Evolutionary conservation across 2,888 invertebrate species (phyloP), one percentile per base, ranked within the genome.

Genomic region (Aleiodes leptofemur): DNA sequence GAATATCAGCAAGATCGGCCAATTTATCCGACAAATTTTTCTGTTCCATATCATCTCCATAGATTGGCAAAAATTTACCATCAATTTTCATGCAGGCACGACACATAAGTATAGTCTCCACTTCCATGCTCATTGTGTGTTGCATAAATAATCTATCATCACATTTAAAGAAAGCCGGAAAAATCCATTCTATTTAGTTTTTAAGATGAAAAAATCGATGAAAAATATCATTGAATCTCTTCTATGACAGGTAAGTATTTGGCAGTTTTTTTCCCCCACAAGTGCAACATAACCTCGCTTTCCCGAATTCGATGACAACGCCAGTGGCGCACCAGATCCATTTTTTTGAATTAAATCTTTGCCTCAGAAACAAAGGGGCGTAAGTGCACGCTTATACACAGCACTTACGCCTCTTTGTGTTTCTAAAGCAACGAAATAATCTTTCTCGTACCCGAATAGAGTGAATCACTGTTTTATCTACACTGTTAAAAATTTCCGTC

Each of bases 61-160:
- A 89, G 85, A 89, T 86, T 4, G 87, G 83, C 50, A 88, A 71
- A 71, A 89, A 82, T 23, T 81, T 80, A 48, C 87, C 85, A 55
- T 86, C 87, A 9, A 83, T 83, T 81, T 84, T 85, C 89, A 89
- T 89, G 69, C 89, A 89, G 1, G 85, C 87, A 7, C 89, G 88
- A 77, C 89, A 89, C 83, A 87, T 88, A 7, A 86, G 83, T 7
- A 81, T 83, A 74, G 76, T 83, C 29, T 79, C 81, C 14, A 82
- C 82, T 82, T 82, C 83, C 83, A 79, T 84, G 74, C 78, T 86
- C 85, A 82, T 83, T 72, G 11, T 72, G 11, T 23, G 23, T 43
- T 43, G 11, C 8, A 8, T 43, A 43, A 43, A 43, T 43, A 9
- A 55, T 79, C 74, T 76, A 76, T 76, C 43, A 43, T 43, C 43